phyloP scores from a whole-genome alignment of 2,797 vertebrate species.

The Odontamblyopus rebecca region DNA sequence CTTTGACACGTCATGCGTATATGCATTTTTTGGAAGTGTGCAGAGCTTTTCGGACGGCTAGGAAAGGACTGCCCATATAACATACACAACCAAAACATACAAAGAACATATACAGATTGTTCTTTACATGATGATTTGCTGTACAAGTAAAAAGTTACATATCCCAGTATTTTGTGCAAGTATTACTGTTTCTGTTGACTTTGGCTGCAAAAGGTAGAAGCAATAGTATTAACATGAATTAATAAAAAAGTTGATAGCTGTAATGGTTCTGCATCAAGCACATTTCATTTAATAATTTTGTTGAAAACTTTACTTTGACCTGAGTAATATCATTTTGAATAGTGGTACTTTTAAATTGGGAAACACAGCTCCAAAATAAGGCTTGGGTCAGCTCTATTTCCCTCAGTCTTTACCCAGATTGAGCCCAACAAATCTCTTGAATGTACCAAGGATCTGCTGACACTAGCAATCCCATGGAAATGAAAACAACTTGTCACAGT shows the following conservation, averaged over 20 bases:
- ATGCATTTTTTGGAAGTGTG: no score
- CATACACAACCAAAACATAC: no score
- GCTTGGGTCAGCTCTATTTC: not conserved
- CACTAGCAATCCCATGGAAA: constrained; percentile 16
- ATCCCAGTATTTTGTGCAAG: not conserved
- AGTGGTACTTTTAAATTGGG: not conserved
- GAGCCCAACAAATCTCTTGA: constrained; percentile 4
- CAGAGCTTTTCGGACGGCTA: no score
- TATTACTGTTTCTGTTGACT: not conserved
- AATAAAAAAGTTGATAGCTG: not conserved
- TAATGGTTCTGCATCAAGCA: not conserved
- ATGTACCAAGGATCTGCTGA: constrained; percentile 15
- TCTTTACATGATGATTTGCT: no score
- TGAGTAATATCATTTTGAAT: not conserved
- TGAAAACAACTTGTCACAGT: constrained; percentile 3
- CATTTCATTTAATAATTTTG: not conserved
- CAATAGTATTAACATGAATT: not conserved
- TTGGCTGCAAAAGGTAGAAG: not conserved
- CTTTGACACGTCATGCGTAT: no score
- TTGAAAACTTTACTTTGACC: not conserved
- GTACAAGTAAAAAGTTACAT: not conserved
- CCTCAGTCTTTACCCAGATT: constrained; percentile 4
- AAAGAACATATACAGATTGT: no score
- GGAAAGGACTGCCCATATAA: no score
- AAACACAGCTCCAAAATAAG: not conserved